These are phyloP conservation scores for Nycteola revayana DNA, from an alignment of 2,888 invertebrate species.

Conservation along the genomic window DNA sequence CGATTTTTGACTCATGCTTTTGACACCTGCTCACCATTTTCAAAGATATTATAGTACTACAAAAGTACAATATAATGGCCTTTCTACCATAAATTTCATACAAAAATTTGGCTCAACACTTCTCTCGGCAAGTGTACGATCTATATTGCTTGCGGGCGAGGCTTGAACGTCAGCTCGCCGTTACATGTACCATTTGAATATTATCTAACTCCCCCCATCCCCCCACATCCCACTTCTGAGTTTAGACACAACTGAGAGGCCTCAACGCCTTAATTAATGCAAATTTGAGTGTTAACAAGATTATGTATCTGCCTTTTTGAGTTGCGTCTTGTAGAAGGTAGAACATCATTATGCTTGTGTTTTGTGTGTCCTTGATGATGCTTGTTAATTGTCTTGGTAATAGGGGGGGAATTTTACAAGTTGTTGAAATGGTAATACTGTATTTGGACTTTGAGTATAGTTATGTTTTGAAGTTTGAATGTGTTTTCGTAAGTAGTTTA, in stretches of 20 bases:
- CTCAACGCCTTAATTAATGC: slow-evolving; percentile 79
- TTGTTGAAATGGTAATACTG: neutral
- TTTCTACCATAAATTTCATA: neutral
- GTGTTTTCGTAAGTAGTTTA: no score
- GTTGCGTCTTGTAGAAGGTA: slow-evolving; percentile 46
- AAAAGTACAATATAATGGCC: no score
- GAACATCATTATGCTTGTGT: slow-evolving; percentile 28
- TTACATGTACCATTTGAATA: slow-evolving; percentile 83
- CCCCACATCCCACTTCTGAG: slow-evolving; percentile 39
- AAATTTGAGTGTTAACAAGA: slow-evolving; percentile 82
- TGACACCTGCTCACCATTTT: no score
- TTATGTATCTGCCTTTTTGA: slow-evolving; percentile 79
- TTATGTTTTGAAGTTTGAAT: no score
- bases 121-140: slow-evolving; percentile 42
- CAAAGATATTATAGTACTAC: no score
- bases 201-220: slow-evolving; percentile 66
- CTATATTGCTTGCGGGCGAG: slow-evolving; percentile 78
- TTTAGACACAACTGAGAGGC: slow-evolving; percentile 70
- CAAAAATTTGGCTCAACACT: slow-evolving; percentile 25
- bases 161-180: slow-evolving; percentile 64
- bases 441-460: no score
- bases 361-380: slow-evolving; percentile 18
- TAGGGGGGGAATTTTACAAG: slow-evolving; percentile 1
- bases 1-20: no score
- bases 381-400: slow-evolving; percentile 26